These are phyloP conservation scores for Hemitrygon akajei DNA, from an alignment of 2,797 vertebrate species.

Conservation along the genomic window DNA sequence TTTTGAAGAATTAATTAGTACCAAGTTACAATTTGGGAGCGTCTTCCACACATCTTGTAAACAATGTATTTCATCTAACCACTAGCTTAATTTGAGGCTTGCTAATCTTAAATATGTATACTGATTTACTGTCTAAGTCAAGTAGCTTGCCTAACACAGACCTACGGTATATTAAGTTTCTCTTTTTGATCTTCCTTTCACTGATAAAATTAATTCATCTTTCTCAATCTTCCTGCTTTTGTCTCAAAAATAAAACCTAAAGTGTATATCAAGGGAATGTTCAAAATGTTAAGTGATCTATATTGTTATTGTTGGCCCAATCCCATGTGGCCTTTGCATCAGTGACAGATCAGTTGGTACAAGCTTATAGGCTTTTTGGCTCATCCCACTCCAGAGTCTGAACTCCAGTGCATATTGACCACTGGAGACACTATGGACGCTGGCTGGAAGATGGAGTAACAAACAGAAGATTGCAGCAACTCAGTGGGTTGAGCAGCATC, in stretches of 20 bases:
- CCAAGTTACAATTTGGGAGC: not conserved
- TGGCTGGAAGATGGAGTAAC: too few relatives aligned
- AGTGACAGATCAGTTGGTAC: too few relatives aligned
- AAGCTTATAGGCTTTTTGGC: too few relatives aligned
- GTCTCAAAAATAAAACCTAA: not conserved
- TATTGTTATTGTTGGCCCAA: not conserved
- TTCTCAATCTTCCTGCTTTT: not conserved
- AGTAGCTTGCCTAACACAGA: not conserved
- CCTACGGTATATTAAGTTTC: not conserved
- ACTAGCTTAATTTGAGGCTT: not conserved
- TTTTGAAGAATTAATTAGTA: not conserved
- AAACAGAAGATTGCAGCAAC: too few relatives aligned
- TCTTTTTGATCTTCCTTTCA: not conserved
- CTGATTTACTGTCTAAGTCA: not conserved
- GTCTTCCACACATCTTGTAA: not conserved
- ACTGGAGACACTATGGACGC: too few relatives aligned
- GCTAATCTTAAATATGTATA: not conserved
- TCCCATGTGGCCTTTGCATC: not conserved
- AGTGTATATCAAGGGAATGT: not conserved
- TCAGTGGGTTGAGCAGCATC: too few relatives aligned
- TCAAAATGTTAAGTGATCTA: not conserved
- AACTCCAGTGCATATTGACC: too few relatives aligned
- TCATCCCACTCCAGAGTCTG: too few relatives aligned
- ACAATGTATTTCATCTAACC: not conserved
- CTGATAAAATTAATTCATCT: not conserved